Conservation (phyloP, 2,113 vertebrate genomes). For the Periophthalmodon schlosseri region DNA sequence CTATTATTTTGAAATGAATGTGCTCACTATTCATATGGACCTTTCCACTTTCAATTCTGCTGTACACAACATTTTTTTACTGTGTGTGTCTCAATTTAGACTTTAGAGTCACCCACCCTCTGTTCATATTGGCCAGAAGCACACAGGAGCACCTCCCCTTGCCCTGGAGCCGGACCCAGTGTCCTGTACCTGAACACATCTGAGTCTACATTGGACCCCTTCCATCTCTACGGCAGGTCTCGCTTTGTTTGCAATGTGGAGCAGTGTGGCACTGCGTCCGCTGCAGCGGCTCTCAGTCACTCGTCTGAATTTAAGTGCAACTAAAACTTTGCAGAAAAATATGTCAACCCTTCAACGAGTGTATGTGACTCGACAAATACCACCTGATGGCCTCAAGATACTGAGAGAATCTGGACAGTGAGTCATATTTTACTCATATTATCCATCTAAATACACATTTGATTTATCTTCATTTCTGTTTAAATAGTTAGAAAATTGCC, state of each 20-base stretch:
- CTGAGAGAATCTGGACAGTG: constrained; percentile 78
- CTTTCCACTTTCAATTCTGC: background rate
- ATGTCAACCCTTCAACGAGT: constrained; percentile 74
- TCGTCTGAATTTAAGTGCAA: constrained; percentile 43
- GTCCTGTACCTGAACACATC: constrained; percentile 24
- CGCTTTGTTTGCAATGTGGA: constrained; percentile 69
- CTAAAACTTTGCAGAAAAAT: constrained; percentile 51
- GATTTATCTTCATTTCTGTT: background rate
- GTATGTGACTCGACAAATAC: constrained; percentile 79
- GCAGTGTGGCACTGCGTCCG: constrained; percentile 59
- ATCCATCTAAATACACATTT: background rate
- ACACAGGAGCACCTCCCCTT: constrained; percentile 57
- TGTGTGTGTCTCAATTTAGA: constrained; percentile 26
- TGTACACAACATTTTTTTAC: background rate
- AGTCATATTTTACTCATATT: constrained; percentile 40
- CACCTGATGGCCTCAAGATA: constrained; percentile 76
- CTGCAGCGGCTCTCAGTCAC: constrained; percentile 58
- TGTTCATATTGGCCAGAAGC: constrained; percentile 63
- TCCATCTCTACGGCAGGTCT: constrained; percentile 9
- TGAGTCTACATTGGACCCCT: constrained; percentile 38
- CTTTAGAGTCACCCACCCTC: constrained; percentile 48
- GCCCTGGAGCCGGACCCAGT: constrained; percentile 40
- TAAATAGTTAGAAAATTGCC: constrained; percentile 19
- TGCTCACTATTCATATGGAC: background rate
- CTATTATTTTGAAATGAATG: background rate